Evolutionary conservation across 2,797 vertebrate species (phyloP).

Genomic region (Sphaeramia orbicularis): DNA sequence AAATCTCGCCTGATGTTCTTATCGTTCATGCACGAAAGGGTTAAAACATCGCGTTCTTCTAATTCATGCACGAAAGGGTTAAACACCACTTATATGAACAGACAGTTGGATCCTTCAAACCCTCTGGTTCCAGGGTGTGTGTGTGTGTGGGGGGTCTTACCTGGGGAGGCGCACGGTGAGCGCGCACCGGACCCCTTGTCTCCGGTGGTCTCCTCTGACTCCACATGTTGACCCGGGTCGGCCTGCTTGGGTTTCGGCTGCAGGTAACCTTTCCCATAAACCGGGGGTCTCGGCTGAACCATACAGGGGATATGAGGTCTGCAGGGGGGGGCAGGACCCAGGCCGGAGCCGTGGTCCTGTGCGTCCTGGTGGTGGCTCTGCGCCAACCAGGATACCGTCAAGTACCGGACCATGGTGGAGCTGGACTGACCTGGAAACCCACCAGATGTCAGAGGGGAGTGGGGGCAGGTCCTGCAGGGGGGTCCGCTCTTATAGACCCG

Average conservation of each 20-base stretch:
- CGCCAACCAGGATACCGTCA: slow-evolving; percentile 86
- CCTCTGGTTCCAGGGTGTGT: fast-evolving
- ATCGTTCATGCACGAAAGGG: too few relatives aligned
- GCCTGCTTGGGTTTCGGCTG: slow-evolving; percentile 72
- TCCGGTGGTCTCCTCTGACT: slow-evolving; percentile 5
- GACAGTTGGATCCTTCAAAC: fast-evolving
- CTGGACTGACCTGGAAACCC: slow-evolving; percentile 44
- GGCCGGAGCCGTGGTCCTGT: not conserved
- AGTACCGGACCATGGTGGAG: slow-evolving; percentile 80
- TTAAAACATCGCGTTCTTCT: too few relatives aligned
- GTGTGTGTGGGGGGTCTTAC: too few relatives aligned
- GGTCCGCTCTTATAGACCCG: slow-evolving; percentile 59
- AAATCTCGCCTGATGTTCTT: too few relatives aligned
- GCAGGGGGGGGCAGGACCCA: slow-evolving; percentile 16
- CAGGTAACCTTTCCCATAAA: slow-evolving; percentile 63
- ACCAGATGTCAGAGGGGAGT: slow-evolving; percentile 38
- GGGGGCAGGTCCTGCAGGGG: too few relatives aligned
- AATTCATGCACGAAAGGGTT: too few relatives aligned
- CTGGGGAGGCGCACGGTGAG: too few relatives aligned
- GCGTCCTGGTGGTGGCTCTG: slow-evolving; percentile 70
- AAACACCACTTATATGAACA: not conserved
- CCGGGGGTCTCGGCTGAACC: slow-evolving; percentile 83
- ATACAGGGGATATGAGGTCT: slow-evolving; percentile 85
- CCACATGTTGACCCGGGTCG: slow-evolving; percentile 6
- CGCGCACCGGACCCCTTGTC: slow-evolving; percentile 26